A percentile compares a stretch with the other conserved stretches of the same genome.
phyloP scores from a whole-genome alignment of 1,140 invertebrate species.

The Mamestra configurata region DNA sequence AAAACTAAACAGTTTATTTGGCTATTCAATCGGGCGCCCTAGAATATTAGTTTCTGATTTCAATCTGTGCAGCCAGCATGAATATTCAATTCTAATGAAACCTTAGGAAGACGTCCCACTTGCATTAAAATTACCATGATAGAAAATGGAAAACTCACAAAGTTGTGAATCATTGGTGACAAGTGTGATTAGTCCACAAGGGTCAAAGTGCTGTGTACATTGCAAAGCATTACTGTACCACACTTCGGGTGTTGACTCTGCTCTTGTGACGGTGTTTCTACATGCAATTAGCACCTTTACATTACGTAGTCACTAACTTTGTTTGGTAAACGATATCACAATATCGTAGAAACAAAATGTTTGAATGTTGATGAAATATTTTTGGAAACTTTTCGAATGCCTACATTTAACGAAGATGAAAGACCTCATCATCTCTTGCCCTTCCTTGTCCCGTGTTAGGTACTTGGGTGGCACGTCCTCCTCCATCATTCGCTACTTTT shows the following conservation, averaged over 20 bases:
- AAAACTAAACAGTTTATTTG: too few species aligned
- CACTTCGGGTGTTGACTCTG: constrained; percentile 43
- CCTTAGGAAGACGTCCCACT: too few species aligned
- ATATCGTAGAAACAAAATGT: constrained; percentile 11
- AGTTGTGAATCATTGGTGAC: not conserved
- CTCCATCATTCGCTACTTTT: too few species aligned
- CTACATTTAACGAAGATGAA: not conserved
- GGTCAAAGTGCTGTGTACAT: constrained; percentile 21
- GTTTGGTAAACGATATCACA: constrained; percentile 37
- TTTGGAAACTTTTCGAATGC: not conserved
- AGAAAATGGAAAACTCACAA: not conserved
- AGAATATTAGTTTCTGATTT: too few species aligned
- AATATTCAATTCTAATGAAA: too few species aligned
- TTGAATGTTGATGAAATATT: not conserved
- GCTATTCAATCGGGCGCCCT: too few species aligned
- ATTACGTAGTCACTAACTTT: constrained; percentile 31
- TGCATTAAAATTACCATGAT: too few species aligned
- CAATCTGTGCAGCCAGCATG: too few species aligned
- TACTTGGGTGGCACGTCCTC: too few species aligned
- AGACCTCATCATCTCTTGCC: too few species aligned
- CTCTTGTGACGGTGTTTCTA: constrained; percentile 30
- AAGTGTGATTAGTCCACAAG: constrained; percentile 5
- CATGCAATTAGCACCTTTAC: constrained; percentile 43
- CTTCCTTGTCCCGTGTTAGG: too few species aligned
- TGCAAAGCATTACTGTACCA: constrained; percentile 31